A percentile compares a stretch with the other conserved stretches of the same genome.
Conservation (phyloP, 2,797 vertebrate genomes). For the Tenualosa ilisha region DNA sequence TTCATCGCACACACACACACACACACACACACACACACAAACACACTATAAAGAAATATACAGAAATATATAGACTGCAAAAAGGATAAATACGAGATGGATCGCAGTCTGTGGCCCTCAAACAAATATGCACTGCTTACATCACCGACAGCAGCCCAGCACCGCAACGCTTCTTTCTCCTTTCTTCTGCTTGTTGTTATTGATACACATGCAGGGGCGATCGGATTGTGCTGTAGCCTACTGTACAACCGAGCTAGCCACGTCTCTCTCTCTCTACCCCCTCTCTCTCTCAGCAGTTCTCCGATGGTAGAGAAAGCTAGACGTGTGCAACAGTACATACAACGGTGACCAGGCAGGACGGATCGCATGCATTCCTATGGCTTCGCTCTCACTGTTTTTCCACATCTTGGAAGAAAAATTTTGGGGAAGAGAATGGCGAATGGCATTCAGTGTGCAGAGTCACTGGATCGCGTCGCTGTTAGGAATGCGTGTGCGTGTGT, state of each 20-base stretch:
- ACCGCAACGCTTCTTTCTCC: conserved; percentile 71
- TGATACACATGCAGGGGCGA: conserved; percentile 71
- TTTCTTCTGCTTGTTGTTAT: conserved; percentile 67
- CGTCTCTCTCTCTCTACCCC: conserved; percentile 4
- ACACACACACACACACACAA: conserved; percentile 32
- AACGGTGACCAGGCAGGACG: conserved; percentile 37
- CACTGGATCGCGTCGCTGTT: conserved; percentile 54
- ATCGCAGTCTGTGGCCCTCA: conserved; percentile 13
- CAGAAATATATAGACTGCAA: conserved; percentile 16
- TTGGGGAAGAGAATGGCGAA: conserved; percentile 69
- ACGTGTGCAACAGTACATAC: conserved; percentile 55
- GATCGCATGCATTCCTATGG: conserved; percentile 36
- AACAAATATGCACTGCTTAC: conserved; percentile 59
- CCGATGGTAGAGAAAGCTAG: conserved; percentile 48
- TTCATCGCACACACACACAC: conserved; percentile 29
- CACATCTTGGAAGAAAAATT: conserved; percentile 59
- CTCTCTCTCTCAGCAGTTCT: conserved; percentile 48
- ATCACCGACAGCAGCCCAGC: conserved; percentile 62
- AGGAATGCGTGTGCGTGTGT: conserved; percentile 67
- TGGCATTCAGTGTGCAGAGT: conserved; percentile 66
- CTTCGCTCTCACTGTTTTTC: conserved; percentile 48
- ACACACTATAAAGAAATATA: background rate
- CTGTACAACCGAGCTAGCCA: conserved; percentile 43
- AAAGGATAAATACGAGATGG: background rate
- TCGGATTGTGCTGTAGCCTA: conserved; percentile 52